phyloP scores from a whole-genome alignment of 2,797 vertebrate species.

The Lophius americanus region DNA sequence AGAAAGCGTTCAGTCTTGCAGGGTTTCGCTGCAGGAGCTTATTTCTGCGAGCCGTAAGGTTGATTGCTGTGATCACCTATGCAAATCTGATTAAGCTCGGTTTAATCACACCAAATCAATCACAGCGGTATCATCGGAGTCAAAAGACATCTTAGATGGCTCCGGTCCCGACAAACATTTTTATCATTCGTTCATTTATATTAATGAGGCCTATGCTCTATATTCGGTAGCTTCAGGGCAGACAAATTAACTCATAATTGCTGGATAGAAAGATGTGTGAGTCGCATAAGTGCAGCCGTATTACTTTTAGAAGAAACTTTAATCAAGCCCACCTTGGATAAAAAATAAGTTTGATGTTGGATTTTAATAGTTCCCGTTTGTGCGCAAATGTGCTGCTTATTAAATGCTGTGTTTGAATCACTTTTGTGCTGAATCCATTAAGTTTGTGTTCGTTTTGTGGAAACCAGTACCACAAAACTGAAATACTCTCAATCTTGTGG shows the following conservation, averaged over 20 bases:
- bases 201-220: slow-evolving; percentile 53
- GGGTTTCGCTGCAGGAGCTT: not conserved
- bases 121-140: slow-evolving; percentile 23
- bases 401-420: not conserved
- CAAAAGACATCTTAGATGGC: slow-evolving; percentile 14
- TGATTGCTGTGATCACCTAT: slow-evolving; percentile 22
- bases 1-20: too few species aligned
- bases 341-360: slow-evolving; percentile 24
- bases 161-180: slow-evolving; percentile 25
- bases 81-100: slow-evolving; percentile 34
- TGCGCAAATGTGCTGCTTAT: not conserved
- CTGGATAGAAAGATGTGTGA: slow-evolving; percentile 39
- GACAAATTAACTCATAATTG: slow-evolving; percentile 42
- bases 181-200: slow-evolving; percentile 43
- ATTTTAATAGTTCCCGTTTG: slow-evolving; percentile 1
- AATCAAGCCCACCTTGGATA: slow-evolving; percentile 26
- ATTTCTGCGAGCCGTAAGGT: slow-evolving; percentile 12
- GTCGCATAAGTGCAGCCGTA: slow-evolving; percentile 17
- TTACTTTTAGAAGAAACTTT: slow-evolving; percentile 40
- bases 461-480: too few species aligned
- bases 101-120: slow-evolving; percentile 45
- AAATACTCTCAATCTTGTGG: not conserved
- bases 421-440: too few species aligned
- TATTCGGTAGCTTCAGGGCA: slow-evolving; percentile 35
- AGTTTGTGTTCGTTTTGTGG: too few species aligned